Conservation (phyloP, 2,888 invertebrate species). For the Tipula unca region DNA sequence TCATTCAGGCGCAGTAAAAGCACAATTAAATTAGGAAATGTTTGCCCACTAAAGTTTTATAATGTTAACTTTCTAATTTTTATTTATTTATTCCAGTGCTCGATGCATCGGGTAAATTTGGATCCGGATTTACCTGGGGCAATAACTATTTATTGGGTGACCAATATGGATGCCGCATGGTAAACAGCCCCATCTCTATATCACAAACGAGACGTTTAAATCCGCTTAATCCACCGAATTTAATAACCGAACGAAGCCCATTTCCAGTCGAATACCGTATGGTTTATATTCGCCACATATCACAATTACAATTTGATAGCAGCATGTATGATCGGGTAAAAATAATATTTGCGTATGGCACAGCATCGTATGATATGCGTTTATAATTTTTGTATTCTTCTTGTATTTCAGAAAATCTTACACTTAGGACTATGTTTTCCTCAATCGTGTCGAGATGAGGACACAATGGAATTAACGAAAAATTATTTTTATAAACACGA, state of each 20-base stretch:
- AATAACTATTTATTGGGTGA: constrained; percentile 45
- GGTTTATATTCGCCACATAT: too few species aligned
- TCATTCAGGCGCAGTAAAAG: too few species aligned
- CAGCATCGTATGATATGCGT: too few species aligned
- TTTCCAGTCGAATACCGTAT: constrained; percentile 20
- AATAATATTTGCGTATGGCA: too few species aligned
- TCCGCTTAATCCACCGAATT: constrained; percentile 17
- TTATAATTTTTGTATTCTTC: neutral
- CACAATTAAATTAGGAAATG: too few species aligned
- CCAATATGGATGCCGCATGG: constrained; percentile 35
- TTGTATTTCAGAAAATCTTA: constrained; percentile 24
- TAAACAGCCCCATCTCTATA: neutral
- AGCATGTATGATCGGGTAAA: constrained; percentile 20
- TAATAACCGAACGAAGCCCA: constrained; percentile 16
- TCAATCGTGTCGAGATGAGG: constrained; percentile 22
- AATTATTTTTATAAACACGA: neutral
- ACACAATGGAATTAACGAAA: constrained; percentile 21
- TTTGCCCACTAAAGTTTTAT: too few species aligned
- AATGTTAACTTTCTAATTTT: too few species aligned
- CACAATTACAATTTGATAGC: constrained; percentile 21
- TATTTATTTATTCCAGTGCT: constrained; percentile 36
- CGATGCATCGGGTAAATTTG: constrained; percentile 42
- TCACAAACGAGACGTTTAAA: neutral
- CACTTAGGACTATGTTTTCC: constrained; percentile 27
- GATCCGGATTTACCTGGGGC: constrained; percentile 41